These are phyloP conservation scores for Rhadinocentrus ornatus DNA, from an alignment of 2,797 vertebrate species.

Conservation along the genomic window DNA sequence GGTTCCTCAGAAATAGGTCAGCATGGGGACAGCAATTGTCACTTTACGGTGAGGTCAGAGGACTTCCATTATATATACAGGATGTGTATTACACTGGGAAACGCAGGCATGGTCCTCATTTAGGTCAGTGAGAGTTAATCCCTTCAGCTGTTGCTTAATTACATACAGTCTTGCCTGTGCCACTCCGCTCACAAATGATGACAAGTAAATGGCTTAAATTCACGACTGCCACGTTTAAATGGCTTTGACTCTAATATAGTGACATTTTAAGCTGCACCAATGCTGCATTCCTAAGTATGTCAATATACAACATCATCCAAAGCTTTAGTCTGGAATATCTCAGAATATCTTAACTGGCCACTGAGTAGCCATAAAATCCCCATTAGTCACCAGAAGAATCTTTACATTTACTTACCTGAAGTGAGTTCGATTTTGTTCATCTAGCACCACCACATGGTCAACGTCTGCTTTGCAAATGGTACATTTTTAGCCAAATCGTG, in stretches of 20 bases:
- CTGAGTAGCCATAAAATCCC: too few relatives aligned
- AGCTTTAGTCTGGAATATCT: background rate
- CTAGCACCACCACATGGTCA: too few relatives aligned
- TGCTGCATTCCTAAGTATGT: background rate
- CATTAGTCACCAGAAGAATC: too few relatives aligned
- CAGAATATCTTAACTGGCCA: background rate
- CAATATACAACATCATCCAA: background rate
- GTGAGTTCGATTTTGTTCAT: too few relatives aligned
- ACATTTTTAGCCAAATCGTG: background rate
- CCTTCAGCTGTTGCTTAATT: slow-evolving; percentile 64
- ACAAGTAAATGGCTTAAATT: slow-evolving; percentile 8
- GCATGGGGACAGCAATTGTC: slow-evolving; percentile 15
- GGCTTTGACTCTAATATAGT: background rate
- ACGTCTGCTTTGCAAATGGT: too few relatives aligned
- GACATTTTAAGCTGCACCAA: background rate
- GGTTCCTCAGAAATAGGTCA: slow-evolving; percentile 57
- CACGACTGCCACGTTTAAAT: slow-evolving; percentile 4
- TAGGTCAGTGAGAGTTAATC: slow-evolving; percentile 71
- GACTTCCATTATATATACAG: slow-evolving; percentile 43
- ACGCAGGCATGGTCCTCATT: slow-evolving; percentile 37
- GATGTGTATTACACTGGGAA: slow-evolving; percentile 19
- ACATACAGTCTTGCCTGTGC: slow-evolving; percentile 56
- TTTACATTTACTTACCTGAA: too few relatives aligned
- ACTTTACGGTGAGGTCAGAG: slow-evolving; percentile 41
- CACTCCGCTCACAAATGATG: slow-evolving; percentile 33